A percentile compares a stretch with the other conserved stretches of the same genome.
Conservation (phyloP, 2,888 invertebrate genomes). For the Ochropleura leucogaster region DNA sequence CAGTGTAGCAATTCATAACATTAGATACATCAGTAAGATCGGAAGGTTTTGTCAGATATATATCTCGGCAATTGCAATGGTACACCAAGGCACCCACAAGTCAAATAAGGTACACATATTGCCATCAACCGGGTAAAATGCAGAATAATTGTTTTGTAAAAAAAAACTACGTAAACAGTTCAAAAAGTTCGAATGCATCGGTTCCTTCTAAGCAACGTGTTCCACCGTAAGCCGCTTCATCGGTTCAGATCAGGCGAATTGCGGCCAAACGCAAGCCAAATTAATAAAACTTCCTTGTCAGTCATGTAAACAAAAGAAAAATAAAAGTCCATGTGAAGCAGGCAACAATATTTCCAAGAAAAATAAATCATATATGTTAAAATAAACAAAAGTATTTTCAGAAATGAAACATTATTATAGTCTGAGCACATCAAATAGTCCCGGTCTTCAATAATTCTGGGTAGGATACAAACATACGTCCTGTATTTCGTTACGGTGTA, state of each 20-base stretch:
- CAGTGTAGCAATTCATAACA: not conserved
- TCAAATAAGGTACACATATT: not conserved
- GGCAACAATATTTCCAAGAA: not conserved
- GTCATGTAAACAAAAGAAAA: no score
- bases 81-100: not conserved
- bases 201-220: no score
- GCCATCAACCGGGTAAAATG: not conserved
- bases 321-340: not conserved
- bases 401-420: not conserved
- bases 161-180: not conserved
- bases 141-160: not conserved
- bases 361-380: not conserved
- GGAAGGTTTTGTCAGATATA: not conserved
- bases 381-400: no score
- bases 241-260: no score
- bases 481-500: slow-evolving; percentile 13
- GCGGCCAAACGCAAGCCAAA: no score
- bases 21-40: not conserved
- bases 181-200: no score
- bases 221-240: no score
- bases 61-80: not conserved
- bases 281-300: no score
- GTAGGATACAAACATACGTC: not conserved
- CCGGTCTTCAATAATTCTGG: slow-evolving; percentile 4
- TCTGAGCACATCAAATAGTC: not conserved